phyloP scores from a whole-genome alignment of 2,888 invertebrate genomes.

The Aphrophora alni region DNA sequence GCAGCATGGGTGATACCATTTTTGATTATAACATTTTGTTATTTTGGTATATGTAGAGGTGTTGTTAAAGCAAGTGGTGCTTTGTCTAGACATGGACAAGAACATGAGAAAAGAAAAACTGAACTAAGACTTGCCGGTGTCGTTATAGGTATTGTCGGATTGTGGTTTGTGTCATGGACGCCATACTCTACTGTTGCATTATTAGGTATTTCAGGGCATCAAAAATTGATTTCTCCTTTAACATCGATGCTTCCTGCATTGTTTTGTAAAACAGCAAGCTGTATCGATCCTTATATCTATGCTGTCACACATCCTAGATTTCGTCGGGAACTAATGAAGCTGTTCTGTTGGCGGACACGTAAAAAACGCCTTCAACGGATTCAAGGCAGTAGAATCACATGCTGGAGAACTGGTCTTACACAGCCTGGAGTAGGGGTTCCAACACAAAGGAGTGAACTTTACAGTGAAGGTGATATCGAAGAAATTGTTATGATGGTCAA shows the following conservation, averaged over 20 bases:
- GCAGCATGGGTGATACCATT: constrained; percentile 80
- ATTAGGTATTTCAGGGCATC: constrained; percentile 71
- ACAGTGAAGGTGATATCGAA: constrained; percentile 61
- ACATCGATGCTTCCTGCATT: constrained; percentile 78
- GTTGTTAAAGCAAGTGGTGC: constrained; percentile 58
- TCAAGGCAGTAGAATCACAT: constrained; percentile 6
- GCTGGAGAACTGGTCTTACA: constrained; percentile 55
- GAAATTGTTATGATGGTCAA: constrained; percentile 64
- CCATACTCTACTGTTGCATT: constrained; percentile 80
- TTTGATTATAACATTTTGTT: constrained; percentile 73
- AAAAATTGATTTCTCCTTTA: constrained; percentile 69
- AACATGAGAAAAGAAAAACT: constrained; percentile 70
- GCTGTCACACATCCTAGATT: constrained; percentile 79
- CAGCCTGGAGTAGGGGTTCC: constrained; percentile 45
- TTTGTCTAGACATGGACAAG: constrained; percentile 52
- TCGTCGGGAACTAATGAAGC: constrained; percentile 65
- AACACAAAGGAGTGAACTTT: constrained; percentile 52
- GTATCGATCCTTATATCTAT: constrained; percentile 81
- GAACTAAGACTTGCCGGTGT: constrained; percentile 70
- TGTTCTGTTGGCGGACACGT: constrained; percentile 54
- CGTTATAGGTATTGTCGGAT: constrained; percentile 70
- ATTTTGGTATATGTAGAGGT: constrained; percentile 71
- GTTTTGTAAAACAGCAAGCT: constrained; percentile 82
- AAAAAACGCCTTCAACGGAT: constrained; percentile 31
- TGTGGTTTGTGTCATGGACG: constrained; percentile 84